These are phyloP conservation scores for Bombus waltoni DNA, from an alignment of 1,140 invertebrate species.

Conservation along the genomic window DNA sequence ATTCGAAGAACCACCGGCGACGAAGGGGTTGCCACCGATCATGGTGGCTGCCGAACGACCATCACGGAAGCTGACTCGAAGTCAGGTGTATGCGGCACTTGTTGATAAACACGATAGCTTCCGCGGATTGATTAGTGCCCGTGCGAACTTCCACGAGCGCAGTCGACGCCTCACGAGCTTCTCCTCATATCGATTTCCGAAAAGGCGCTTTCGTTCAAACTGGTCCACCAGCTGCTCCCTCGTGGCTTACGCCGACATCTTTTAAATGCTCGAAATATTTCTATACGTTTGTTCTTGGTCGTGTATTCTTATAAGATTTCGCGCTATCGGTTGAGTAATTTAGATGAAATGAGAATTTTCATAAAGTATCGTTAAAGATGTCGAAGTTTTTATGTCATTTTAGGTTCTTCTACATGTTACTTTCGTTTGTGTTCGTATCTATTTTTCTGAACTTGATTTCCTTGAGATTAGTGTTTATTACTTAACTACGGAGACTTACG, in stretches of 20 bases:
- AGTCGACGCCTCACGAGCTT: slow-evolving; percentile 68
- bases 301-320: neutral
- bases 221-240: slow-evolving; percentile 20
- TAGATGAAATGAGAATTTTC: neutral
- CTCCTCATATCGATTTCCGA: slow-evolving; percentile 63
- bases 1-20: neutral
- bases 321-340: neutral
- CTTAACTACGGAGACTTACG: neutral
- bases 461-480: neutral
- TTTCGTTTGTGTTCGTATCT: neutral
- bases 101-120: slow-evolving; percentile 75
- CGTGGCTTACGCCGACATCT: neutral
- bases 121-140: slow-evolving; percentile 68
- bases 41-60: neutral
- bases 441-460: neutral
- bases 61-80: slow-evolving; percentile 26
- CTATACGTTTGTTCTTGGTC: neutral
- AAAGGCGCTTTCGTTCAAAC: slow-evolving; percentile 63
- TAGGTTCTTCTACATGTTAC: too few species aligned
- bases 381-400: too few species aligned
- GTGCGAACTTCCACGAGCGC: slow-evolving; percentile 72
- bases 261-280: neutral
- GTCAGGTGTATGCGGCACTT: slow-evolving; percentile 66
- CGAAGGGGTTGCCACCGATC: neutral
- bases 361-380: neutral